Evolutionary conservation across 2,113 vertebrate species (phyloP).

Genomic region (human (Homo sapiens)): DNA sequence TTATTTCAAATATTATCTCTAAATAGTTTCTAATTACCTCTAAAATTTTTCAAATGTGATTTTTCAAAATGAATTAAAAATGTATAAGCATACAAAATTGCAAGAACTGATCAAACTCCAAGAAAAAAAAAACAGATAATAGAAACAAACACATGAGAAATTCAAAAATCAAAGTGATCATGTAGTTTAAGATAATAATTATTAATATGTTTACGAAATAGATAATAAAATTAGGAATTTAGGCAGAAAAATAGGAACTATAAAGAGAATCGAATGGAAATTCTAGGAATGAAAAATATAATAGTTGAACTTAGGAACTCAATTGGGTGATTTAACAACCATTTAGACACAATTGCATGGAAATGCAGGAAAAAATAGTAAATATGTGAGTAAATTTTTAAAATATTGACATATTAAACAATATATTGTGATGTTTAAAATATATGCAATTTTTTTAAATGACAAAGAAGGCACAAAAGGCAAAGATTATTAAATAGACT

Average conservation of each 20-base stretch:
- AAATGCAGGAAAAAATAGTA: background rate
- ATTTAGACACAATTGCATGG: background rate
- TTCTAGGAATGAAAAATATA: background rate
- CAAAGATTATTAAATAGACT: background rate
- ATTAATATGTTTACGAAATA: background rate
- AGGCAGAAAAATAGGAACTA: background rate
- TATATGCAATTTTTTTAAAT: background rate
- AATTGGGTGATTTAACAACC: background rate
- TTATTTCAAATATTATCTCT: background rate
- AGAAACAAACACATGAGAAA: background rate
- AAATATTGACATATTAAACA: background rate
- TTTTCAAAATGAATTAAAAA: slow-evolving; percentile 10
- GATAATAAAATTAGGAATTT: background rate
- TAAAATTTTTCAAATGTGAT: background rate
- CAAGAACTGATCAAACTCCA: background rate
- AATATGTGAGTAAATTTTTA: background rate
- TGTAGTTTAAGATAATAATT: background rate
- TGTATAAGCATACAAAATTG: background rate
- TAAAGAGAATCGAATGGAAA: background rate
- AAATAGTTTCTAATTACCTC: background rate
- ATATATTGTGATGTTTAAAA: background rate
- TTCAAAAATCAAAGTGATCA: background rate
- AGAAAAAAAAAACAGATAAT: background rate
- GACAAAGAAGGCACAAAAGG: background rate
- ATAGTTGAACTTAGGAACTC: background rate